phyloP scores from a whole-genome alignment of 2,113 vertebrate species.

The Falco punctatus region DNA sequence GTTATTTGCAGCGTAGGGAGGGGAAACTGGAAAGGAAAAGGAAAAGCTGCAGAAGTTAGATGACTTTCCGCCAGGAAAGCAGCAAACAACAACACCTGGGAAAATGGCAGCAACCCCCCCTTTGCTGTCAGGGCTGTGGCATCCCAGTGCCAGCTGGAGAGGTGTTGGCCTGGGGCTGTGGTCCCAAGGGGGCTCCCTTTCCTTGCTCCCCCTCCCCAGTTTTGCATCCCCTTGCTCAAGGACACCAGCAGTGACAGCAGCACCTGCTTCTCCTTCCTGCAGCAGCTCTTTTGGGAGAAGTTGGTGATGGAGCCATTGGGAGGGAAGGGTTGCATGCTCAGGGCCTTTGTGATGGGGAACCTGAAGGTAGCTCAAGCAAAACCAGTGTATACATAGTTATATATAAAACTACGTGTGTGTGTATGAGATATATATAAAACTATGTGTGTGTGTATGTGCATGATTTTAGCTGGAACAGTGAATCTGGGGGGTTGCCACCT shows the following conservation, averaged over 20 bases:
- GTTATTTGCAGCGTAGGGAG: not conserved
- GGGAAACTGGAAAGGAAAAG: not conserved
- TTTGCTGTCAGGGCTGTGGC: fast-evolving
- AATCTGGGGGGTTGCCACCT: not conserved
- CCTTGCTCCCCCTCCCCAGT: not conserved
- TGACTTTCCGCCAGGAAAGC: not conserved
- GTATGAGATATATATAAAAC: too few relatives aligned
- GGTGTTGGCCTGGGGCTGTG: not conserved
- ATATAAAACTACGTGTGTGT: not conserved
- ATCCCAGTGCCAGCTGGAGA: not conserved
- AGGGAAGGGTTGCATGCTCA: not conserved
- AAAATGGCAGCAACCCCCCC: not conserved
- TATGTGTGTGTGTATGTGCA: fast-evolving
- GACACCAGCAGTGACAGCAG: not conserved
- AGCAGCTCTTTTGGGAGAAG: not conserved
- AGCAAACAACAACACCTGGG: not conserved
- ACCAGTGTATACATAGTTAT: not conserved
- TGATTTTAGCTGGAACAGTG: not conserved
- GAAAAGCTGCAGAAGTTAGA: not conserved
- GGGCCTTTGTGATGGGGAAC: not conserved
- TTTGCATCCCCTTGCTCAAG: not conserved
- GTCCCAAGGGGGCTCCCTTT: not conserved
- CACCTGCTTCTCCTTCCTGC: not conserved
- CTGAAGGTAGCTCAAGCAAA: not conserved
- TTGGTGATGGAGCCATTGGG: not conserved